Conservation (phyloP, 1,140 invertebrate species). For the Nixonia krombeini region DNA sequence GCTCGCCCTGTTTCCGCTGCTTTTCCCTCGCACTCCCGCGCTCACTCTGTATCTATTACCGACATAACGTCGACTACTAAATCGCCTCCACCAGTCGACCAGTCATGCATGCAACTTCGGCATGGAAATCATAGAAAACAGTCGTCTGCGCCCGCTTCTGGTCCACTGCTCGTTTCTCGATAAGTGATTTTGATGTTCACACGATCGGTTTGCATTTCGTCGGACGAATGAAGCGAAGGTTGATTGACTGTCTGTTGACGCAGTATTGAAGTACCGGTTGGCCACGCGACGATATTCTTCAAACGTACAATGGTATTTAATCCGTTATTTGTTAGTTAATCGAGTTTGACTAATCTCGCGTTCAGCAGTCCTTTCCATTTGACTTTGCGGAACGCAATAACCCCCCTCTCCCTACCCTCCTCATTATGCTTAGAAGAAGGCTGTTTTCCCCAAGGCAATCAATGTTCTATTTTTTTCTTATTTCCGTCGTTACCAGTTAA, state of each 20-base stretch:
- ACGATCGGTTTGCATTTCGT: neutral
- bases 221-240: neutral
- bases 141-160: slow-evolving; percentile 7
- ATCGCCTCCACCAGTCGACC: slow-evolving; percentile 36
- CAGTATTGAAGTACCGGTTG: no score
- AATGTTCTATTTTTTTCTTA: no score
- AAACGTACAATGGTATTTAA: no score
- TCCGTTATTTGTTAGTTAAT: no score
- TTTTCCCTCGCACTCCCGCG: slow-evolving; percentile 31
- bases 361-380: no score
- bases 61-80: slow-evolving; percentile 40
- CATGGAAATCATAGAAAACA: slow-evolving; percentile 17
- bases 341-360: no score
- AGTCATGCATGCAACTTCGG: slow-evolving; percentile 25
- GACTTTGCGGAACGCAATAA: no score
- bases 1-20: slow-evolving; percentile 30
- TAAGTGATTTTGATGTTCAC: slow-evolving; percentile 18
- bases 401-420: no score
- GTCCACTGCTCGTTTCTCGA: slow-evolving; percentile 19
- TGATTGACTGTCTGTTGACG: neutral
- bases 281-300: no score
- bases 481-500: no score
- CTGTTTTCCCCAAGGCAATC: no score
- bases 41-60: slow-evolving; percentile 47
- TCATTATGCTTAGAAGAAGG: no score